These are phyloP conservation scores for Eumacrocentrus americanus DNA, from an alignment of 2,888 invertebrate species.

Conservation along the genomic window DNA sequence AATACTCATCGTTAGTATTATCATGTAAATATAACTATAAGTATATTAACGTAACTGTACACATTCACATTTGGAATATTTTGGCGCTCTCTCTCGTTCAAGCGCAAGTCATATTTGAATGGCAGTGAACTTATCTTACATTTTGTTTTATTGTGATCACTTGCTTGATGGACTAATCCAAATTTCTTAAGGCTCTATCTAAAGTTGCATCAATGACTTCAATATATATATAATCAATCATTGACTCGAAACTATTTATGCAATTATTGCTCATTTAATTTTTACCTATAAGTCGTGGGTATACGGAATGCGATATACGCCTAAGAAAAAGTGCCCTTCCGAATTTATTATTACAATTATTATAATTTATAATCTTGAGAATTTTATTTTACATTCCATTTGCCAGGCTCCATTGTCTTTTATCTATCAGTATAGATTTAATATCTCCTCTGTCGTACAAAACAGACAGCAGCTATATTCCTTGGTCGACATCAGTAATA, in stretches of 20 bases:
- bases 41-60: conserved; percentile 52
- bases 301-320: conserved; percentile 31
- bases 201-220: conserved; percentile 38
- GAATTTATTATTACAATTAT: conserved; percentile 26
- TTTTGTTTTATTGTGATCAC: conserved; percentile 51
- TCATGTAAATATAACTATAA: conserved; percentile 50
- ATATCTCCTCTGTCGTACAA: no score
- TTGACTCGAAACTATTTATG: conserved; percentile 50
- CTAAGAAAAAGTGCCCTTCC: conserved; percentile 29
- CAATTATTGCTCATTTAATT: conserved; percentile 42
- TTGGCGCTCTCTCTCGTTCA: conserved; percentile 40
- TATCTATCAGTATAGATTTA: no score
- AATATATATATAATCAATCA: conserved; percentile 35
- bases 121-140: conserved; percentile 54
- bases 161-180: conserved; percentile 48
- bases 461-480: no score
- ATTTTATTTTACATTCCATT: conserved; percentile 5
- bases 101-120: conserved; percentile 53
- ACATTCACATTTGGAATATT: conserved; percentile 47
- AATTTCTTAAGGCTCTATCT: conserved; percentile 49
- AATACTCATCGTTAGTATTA: conserved; percentile 49
- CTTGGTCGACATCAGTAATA: not conserved
- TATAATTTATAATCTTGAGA: conserved; percentile 12
- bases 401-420: no score
- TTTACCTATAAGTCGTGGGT: conserved; percentile 20